phyloP scores from a whole-genome alignment of 30 jellyfish, hydroid and myxozoan species.

The Nemopilema nomurai region DNA sequence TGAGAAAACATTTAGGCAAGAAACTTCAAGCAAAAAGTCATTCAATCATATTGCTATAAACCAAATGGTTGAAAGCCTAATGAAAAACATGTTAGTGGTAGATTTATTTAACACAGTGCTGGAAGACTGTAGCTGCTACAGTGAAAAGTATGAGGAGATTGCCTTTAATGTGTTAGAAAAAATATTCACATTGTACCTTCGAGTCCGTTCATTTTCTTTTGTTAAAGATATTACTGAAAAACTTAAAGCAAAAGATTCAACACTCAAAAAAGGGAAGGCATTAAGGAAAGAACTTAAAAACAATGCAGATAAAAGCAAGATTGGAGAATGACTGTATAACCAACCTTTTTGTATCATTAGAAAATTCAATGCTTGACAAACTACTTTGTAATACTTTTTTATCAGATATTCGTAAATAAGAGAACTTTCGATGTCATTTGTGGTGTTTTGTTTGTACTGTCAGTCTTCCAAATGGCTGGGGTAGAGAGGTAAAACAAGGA shows the following conservation, averaged over 20 bases:
- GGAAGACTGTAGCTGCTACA: slow-evolving; percentile 43
- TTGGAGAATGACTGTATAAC: neutral
- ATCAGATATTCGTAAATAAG: neutral
- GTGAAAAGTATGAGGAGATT: slow-evolving; percentile 11
- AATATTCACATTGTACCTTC: slow-evolving; percentile 10
- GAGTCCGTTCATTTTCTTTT: slow-evolving; percentile 21
- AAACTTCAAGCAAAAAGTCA: neutral
- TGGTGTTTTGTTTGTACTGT: neutral
- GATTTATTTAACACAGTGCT: neutral
- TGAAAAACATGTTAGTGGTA: slow-evolving; percentile 2
- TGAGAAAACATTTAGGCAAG: neutral
- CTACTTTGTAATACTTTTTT: neutral
- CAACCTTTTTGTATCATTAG: neutral
- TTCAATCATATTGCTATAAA: too few relatives aligned
- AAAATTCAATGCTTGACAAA: neutral
- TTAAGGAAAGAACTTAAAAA: neutral
- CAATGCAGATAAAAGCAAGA: neutral
- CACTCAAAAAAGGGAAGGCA: neutral
- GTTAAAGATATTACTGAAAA: slow-evolving; percentile 3
- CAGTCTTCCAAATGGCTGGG: neutral
- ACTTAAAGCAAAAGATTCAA: slow-evolving; percentile 6
- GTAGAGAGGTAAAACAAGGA: slow-evolving; percentile 2
- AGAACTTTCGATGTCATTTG: neutral
- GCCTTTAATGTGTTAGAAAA: slow-evolving; percentile 16
- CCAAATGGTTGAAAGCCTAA: too few relatives aligned